Base-by-base conservation (phyloP, 2,113 vertebrate genomes). In the Barnardius zonarius region DNA sequence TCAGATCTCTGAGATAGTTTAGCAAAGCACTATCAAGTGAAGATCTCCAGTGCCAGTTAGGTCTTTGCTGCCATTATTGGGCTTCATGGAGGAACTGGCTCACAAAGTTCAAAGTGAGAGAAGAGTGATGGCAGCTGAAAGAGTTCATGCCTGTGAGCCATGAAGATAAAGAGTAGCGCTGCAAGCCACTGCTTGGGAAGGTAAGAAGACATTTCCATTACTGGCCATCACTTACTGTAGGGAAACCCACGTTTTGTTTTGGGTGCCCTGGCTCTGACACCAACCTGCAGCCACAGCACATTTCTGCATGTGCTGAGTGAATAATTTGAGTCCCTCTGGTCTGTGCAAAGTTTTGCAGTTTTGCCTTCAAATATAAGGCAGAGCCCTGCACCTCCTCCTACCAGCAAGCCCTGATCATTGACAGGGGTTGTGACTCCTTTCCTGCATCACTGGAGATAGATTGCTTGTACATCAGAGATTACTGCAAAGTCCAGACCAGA, bases 401-500 rank as follows among this genome's bases (percentile, higher is more conserved):
- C 55, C 52, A 55, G 63, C 30, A 27, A 33, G 69, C 46, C 37
- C 4, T 0, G 7, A 10, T 15, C 0, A 0, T 8, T 19, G 62
- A 3, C 48, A 61, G 83, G 17, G 57, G 33, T 4, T 72, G 61
- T 0, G 0, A 44, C 49, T 93, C 54, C 83, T 51, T 85, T 66
- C 52, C 81, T 92, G 67, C 91, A 86, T 81, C 92, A 59, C 55
- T 83, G 82, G 85, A 77, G 64, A 73, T 15, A 28, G 78, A 75
- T 37, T 72, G 75, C 62, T 67, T n/a, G 83, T 93, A 96, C 93
- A 77, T 93, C 78, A 80, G 80, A 83, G 83, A 78, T 69, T 94
- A 85, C 78, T 92, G 93, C 61, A 70, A 97, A 95, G 92, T 92
- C 92, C 93, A 81, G 88, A 88, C 83, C 82, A 90, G 94, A 94